These are phyloP conservation scores for Aphodius granarius DNA, from an alignment of 2,888 invertebrate genomes.

Conservation along the genomic window DNA sequence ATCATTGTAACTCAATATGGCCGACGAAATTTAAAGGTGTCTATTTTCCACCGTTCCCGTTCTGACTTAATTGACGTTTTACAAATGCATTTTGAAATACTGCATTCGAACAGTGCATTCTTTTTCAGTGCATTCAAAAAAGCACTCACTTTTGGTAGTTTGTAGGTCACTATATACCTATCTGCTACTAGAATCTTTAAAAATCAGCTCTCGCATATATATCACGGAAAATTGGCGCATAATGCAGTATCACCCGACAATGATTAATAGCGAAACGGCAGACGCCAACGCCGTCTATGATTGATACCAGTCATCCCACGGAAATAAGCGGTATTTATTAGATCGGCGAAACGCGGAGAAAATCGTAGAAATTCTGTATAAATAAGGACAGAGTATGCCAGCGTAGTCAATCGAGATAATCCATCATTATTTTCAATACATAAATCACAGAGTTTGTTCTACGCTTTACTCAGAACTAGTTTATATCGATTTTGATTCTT, in stretches of 20 bases:
- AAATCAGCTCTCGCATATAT: not conserved
- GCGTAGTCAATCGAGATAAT: not conserved
- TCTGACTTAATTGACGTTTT: not conserved
- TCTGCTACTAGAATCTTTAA: not conserved
- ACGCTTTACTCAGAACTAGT: not conserved
- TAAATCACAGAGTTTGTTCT: not conserved
- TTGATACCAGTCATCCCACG: not conserved
- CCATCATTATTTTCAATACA: not conserved
- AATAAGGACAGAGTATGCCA: not conserved
- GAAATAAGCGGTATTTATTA: slow-evolving; percentile 14
- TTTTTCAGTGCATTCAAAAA: too few relatives aligned
- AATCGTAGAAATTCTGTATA: not conserved
- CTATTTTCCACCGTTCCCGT: not conserved
- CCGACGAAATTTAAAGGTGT: not conserved
- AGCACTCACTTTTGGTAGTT: too few relatives aligned
- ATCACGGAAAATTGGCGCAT: not conserved
- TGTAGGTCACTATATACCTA: too few relatives aligned
- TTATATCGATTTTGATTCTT: not conserved
- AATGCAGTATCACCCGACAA: slow-evolving; percentile 8
- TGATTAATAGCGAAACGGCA: not conserved
- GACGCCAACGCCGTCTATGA: not conserved
- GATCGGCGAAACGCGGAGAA: not conserved
- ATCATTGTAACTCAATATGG: not conserved
- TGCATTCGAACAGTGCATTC: not conserved
- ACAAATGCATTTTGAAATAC: not conserved